These are phyloP conservation scores for Amblyteles armatorius DNA, from an alignment of 2,888 invertebrate genomes.

Conservation along the genomic window DNA sequence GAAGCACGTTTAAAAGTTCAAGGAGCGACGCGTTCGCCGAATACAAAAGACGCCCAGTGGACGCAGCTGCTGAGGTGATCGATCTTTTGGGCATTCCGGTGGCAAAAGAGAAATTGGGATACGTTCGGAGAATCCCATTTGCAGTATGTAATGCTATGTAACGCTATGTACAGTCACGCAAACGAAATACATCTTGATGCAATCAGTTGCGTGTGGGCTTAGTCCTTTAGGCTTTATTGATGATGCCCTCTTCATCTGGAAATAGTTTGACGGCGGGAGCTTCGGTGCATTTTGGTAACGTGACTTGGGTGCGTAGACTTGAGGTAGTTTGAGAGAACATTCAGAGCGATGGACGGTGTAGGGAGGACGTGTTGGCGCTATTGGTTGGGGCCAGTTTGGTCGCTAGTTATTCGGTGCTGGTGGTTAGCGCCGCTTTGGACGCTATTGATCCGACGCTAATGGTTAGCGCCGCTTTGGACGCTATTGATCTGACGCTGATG, in stretches of 20 bases:
- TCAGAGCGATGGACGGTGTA: too few relatives aligned
- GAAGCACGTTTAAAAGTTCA: slow-evolving; percentile 55
- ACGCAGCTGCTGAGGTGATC: slow-evolving; percentile 3
- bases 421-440: too few relatives aligned
- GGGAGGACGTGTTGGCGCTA: too few relatives aligned
- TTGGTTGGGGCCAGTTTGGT: too few relatives aligned
- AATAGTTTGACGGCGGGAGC: too few relatives aligned
- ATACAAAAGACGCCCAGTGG: slow-evolving; percentile 3
- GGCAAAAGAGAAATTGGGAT: not conserved
- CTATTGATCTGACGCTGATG: too few relatives aligned
- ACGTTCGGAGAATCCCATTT: not conserved
- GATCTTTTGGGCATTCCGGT: not conserved
- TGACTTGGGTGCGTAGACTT: too few relatives aligned
- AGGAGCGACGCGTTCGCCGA: slow-evolving; percentile 2
- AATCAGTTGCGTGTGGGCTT: not conserved
- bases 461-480: too few relatives aligned
- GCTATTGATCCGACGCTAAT: too few relatives aligned
- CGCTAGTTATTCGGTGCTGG: too few relatives aligned
- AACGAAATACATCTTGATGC: not conserved
- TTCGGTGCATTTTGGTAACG: too few relatives aligned
- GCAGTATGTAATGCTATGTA: not conserved
- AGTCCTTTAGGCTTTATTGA: not conserved
- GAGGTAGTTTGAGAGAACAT: too few relatives aligned
- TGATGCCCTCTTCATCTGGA: not conserved
- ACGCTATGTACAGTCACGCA: not conserved